Evolutionary conservation across 30 jellyfish, hydroid and myxozoan species (phyloP), one percentile per base, ranked within the genome.

Genomic region (Aurelia aurita complex sp. Pacific): DNA sequence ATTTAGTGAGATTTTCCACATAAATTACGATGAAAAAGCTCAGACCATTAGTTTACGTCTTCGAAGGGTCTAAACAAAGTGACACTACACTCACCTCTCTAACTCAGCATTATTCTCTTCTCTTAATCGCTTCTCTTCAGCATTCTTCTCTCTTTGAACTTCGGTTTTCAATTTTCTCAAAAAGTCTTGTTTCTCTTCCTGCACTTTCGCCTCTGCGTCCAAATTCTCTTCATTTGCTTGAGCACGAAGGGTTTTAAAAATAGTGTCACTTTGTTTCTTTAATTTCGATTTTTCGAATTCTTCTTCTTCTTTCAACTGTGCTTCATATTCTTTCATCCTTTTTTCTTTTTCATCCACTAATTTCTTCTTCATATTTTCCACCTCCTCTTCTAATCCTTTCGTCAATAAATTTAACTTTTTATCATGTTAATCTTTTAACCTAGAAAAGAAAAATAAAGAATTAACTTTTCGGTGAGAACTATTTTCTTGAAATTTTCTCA

Each of bases 151-250:
- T 57, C 65, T 76, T 69, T 82, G 85, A 4, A 81, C 46, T 11
- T 89, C 90, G 14, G 23, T 64, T 76, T 82, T 81, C 14, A 89
- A 10, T 62, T 76, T 83, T 67, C 93, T 89, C 64, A 80, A 34
- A 64, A 60, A 67, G 57, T 76, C 87, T 29, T 89, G 86, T 57
- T 70, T 70, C 34, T 89, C 97, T 54, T 89, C 97, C 51, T 89
- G 92, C 4, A 89, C 60, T 60, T 76, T 81, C 34, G 92, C 97
- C 23, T 83, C 93, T 36, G 80, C 92, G 16, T 89, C 94, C 11
- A 81, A 68, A 35, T 81, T 74, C 19, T 89, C 97, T 51, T 81
- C 90, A 42, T 79, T 77, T 59, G 93, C 85, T 76, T 89, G 92
- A 16, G 67, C 86, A 60, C 70, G 82, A 78, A 89, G 61, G 6